Percentiles rank a stretch among this genome's conserved stretches.
Conservation (phyloP, 1,140 invertebrate species). For the Drosophila watanabei region DNA sequence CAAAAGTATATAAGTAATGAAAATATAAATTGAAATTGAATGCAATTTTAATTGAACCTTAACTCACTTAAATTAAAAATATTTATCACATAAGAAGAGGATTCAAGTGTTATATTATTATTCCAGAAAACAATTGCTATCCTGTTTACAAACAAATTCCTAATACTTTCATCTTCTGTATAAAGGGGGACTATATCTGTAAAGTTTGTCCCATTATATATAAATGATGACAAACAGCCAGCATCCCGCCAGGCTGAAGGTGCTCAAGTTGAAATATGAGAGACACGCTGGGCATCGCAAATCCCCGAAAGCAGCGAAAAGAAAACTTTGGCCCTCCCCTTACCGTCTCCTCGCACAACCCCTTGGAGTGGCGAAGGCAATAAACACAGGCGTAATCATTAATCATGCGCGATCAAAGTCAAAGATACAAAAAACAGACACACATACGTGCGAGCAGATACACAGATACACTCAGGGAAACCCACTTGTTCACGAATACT, state of each 20-base stretch:
- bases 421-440: constrained; percentile 70
- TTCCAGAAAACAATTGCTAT: background rate
- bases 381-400: constrained; percentile 80
- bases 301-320: constrained; percentile 37
- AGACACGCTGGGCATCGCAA: constrained; percentile 33
- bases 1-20: background rate
- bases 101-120: background rate
- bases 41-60: constrained; percentile 1
- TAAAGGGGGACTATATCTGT: background rate
- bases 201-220: constrained; percentile 40
- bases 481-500: constrained; percentile 16
- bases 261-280: constrained; percentile 68
- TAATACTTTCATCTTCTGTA: constrained; percentile 9
- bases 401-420: constrained; percentile 79
- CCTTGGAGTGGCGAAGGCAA: constrained; percentile 59
- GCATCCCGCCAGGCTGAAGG: constrained; percentile 15
- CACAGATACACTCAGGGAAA: constrained; percentile 23
- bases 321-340: constrained; percentile 56
- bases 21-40: background rate
- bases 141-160: background rate
- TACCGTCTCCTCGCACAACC: background rate
- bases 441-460: constrained; percentile 18
- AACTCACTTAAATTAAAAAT: background rate
- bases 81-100: background rate
- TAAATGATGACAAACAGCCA: constrained; percentile 39